phyloP scores from a whole-genome alignment of 2,113 vertebrate species.

The Galbula dea region DNA sequence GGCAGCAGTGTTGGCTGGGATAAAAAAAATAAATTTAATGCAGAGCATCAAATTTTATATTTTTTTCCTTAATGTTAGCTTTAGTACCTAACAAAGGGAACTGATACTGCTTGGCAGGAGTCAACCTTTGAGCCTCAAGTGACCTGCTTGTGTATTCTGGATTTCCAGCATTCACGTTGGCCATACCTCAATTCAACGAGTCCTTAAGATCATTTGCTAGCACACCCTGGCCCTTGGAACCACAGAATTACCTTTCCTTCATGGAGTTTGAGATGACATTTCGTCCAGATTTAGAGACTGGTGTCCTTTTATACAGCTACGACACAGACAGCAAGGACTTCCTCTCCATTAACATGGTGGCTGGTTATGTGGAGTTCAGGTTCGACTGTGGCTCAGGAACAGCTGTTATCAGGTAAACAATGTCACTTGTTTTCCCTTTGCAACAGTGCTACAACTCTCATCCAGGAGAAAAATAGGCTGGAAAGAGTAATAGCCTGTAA shows the following conservation, averaged over 20 bases:
- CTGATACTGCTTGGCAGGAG: neutral
- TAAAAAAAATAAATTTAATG: too few relatives aligned
- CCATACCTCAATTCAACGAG: slow-evolving; percentile 88
- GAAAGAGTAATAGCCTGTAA: neutral
- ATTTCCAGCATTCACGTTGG: slow-evolving; percentile 82
- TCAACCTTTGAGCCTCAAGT: neutral
- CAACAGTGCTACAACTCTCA: neutral
- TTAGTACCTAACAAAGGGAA: neutral
- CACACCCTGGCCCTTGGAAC: slow-evolving; percentile 87
- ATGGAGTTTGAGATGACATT: slow-evolving; percentile 94
- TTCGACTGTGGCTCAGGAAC: slow-evolving; percentile 96
- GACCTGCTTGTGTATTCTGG: slow-evolving; percentile 4
- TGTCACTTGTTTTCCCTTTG: neutral
- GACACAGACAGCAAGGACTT: slow-evolving; percentile 90
- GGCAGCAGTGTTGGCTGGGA: neutral
- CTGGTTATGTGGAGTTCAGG: slow-evolving; percentile 87
- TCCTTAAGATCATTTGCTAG: slow-evolving; percentile 83
- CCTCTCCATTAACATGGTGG: slow-evolving; percentile 83
- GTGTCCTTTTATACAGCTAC: slow-evolving; percentile 90
- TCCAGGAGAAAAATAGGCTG: neutral
- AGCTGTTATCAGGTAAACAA: slow-evolving; percentile 82
- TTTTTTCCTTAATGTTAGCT: neutral
- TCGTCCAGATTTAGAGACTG: slow-evolving; percentile 77
- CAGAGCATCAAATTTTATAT: too few relatives aligned
- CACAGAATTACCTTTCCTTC: slow-evolving; percentile 90